Evolutionary conservation across 2,888 invertebrate species (phyloP).

Genomic region (Aporophyla lueneburgensis): DNA sequence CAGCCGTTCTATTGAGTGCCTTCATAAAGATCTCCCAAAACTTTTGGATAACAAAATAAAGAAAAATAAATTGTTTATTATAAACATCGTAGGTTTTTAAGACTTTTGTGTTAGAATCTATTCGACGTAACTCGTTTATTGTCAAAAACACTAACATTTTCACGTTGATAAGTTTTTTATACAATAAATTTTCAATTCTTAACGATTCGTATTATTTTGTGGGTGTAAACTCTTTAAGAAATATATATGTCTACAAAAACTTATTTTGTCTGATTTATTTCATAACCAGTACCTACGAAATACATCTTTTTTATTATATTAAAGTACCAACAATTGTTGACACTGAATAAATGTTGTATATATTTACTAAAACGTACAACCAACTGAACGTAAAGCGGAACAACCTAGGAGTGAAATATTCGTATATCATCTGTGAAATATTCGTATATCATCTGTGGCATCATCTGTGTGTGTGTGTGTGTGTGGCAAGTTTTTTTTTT

Average conservation of each 20-base stretch:
- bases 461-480: too few species aligned
- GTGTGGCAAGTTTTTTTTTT: too few species aligned
- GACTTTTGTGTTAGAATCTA: constrained; percentile 70
- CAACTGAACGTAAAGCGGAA: too few species aligned
- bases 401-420: too few species aligned
- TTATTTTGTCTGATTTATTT: constrained; percentile 60
- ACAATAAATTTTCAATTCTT: constrained; percentile 82
- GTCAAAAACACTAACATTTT: constrained; percentile 83
- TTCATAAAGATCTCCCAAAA: constrained; percentile 85
- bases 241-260: constrained; percentile 83
- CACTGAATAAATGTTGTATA: too few species aligned
- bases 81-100: constrained; percentile 80
- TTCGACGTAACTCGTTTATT: constrained; percentile 75
- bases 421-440: too few species aligned
- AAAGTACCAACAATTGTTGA: too few species aligned
- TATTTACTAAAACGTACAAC: too few species aligned
- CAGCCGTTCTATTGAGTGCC: constrained; percentile 77
- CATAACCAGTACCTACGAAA: neutral
- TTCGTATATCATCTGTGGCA: too few species aligned
- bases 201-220: constrained; percentile 82
- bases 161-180: constrained; percentile 79
- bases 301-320: too few species aligned
- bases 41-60: constrained; percentile 80
- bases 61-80: constrained; percentile 73
- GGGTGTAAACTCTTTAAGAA: constrained; percentile 80